Evolutionary conservation across 2,888 invertebrate species (phyloP).

Genomic region (Ariolimax columbianus): DNA sequence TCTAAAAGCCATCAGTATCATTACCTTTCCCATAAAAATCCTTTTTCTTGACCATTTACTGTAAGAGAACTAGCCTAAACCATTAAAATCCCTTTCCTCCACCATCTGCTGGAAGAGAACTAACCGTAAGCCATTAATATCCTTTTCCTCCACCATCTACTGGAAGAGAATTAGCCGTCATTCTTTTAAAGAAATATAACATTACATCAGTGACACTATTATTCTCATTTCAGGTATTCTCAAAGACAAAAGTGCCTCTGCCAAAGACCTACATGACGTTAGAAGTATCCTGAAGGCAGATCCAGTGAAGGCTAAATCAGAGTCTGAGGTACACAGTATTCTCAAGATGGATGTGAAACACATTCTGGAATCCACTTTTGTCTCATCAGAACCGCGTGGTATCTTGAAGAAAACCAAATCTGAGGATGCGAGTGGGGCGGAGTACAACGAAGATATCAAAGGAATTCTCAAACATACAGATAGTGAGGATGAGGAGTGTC

Average conservation of each 20-base stretch:
- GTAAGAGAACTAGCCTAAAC: too few species aligned
- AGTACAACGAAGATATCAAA: slow-evolving; percentile 56
- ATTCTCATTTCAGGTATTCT: slow-evolving; percentile 31
- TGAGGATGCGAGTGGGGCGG: slow-evolving; percentile 50
- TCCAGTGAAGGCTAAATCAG: slow-evolving; percentile 43
- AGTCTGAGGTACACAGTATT: slow-evolving; percentile 59
- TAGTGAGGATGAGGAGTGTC: slow-evolving; percentile 12
- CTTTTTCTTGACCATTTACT: too few species aligned
- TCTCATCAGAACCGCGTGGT: slow-evolving; percentile 56
- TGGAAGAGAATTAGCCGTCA: too few species aligned
- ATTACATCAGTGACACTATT: neutral
- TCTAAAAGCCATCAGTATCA: too few species aligned
- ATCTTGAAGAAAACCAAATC: slow-evolving; percentile 61
- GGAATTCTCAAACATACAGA: slow-evolving; percentile 60
- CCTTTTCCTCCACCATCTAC: too few species aligned
- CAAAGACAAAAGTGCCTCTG: slow-evolving; percentile 38
- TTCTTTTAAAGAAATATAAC: neutral
- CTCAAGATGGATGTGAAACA: slow-evolving; percentile 56
- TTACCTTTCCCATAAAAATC: too few species aligned
- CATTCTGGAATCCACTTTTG: neutral
- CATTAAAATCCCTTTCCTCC: too few species aligned
- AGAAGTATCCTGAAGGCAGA: slow-evolving; percentile 58
- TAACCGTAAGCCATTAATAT: too few species aligned
- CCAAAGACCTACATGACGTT: slow-evolving; percentile 52
- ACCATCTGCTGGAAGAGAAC: neutral